These are phyloP conservation scores for Euclidia mi DNA, from an alignment of 2,888 invertebrate species.

Conservation along the genomic window DNA sequence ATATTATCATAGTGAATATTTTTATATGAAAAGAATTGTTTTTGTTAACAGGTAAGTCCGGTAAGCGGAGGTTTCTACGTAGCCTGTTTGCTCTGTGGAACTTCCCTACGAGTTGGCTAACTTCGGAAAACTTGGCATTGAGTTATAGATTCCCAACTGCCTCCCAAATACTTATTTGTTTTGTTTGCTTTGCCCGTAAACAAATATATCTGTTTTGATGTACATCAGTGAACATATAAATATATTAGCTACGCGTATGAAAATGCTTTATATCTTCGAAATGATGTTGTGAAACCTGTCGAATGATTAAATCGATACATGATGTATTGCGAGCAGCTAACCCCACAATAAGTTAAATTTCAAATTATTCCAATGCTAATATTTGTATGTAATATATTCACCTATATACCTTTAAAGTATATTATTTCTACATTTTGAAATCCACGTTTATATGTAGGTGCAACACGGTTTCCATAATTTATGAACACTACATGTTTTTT, in stretches of 20 bases:
- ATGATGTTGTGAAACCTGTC: background rate
- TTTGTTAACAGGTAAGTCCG: conserved; percentile 85
- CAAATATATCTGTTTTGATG: conserved; percentile 79
- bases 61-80: conserved; percentile 76
- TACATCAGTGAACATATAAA: conserved; percentile 53
- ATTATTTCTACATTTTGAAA: too few relatives aligned
- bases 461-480: too few relatives aligned
- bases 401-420: too few relatives aligned
- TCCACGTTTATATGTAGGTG: too few relatives aligned
- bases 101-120: conserved; percentile 81
- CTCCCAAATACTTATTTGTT: conserved; percentile 87
- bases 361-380: too few relatives aligned
- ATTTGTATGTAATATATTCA: too few relatives aligned
- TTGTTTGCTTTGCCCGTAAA: conserved; percentile 84
- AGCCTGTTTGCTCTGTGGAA: conserved; percentile 77
- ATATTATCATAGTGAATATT: conserved; percentile 39
- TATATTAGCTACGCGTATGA: conserved; percentile 9
- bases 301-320: conserved; percentile 1
- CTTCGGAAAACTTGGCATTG: conserved; percentile 86
- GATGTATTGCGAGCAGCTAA: too few relatives aligned
- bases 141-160: conserved; percentile 89
- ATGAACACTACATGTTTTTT: too few relatives aligned
- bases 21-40: conserved; percentile 62
- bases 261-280: background rate
- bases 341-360: too few relatives aligned